These are phyloP conservation scores for Urocyon cinereoargenteus DNA, from an alignment of 2,797 vertebrate genomes.

Conservation along the genomic window DNA sequence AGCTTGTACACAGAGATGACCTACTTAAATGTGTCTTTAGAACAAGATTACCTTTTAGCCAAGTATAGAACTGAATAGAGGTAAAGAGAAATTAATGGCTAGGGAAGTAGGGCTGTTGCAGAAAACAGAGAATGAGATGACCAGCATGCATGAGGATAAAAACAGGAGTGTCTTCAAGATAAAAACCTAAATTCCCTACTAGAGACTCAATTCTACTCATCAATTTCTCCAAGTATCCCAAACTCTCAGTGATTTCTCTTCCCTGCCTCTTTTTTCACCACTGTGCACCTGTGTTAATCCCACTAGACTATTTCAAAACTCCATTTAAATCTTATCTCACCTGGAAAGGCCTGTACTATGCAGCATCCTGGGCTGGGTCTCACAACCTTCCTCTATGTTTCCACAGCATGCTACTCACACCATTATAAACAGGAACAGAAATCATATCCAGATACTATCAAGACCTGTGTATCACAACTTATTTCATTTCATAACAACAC, in stretches of 20 bases:
- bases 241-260: background rate
- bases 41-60: background rate
- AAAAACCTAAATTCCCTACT: background rate
- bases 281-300: background rate
- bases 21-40: slow-evolving; percentile 3
- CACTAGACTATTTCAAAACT: background rate
- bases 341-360: background rate
- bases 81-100: background rate
- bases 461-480: background rate
- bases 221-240: background rate
- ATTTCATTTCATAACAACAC: slow-evolving; percentile 5
- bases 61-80: background rate
- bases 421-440: background rate
- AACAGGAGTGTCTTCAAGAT: background rate
- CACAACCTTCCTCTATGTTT: background rate
- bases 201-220: background rate
- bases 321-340: background rate
- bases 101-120: background rate
- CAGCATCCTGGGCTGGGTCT: background rate
- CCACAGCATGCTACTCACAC: too few relatives aligned
- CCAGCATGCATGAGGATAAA: background rate
- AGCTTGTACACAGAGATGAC: background rate
- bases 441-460: background rate
- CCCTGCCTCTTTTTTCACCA: background rate
- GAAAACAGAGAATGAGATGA: slow-evolving; percentile 21